Evolutionary conservation across 2,888 invertebrate species (phyloP), one percentile per base, ranked within the genome.

Genomic region (Parnassius orleans): DNA sequence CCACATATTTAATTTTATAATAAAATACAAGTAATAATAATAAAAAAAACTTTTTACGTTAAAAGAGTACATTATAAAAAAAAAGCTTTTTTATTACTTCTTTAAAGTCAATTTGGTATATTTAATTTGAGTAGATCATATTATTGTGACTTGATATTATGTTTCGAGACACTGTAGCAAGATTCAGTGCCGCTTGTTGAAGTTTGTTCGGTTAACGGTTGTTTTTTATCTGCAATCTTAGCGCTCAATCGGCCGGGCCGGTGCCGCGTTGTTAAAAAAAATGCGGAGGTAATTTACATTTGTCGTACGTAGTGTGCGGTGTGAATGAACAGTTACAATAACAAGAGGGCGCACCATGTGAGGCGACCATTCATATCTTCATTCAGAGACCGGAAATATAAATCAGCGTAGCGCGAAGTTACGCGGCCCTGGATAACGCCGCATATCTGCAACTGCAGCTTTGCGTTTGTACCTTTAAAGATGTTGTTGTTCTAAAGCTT

Each of bases 341-440:
- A 69, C 69, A 71, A 65, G 60, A 69, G 68, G 69, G 71, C 77
- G 76, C 73, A 74, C 79, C 83, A 80, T 83, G 80, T 80, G 82
- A 81, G 80, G 76, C 77, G 80, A 74, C 80, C 83, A 83, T 84
- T 87, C 81, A 86, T 86, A 82, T 82, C 80, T 86, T 82, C 85
- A 87, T 89, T 88, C 87, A 87, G 70, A 70, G 70, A 79, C 79
- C 84, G 90, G 89, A 89, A 81, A 81, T 83, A 86, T 89, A 87
- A 89, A 89, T 87, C 86, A 86, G 77, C 80, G 80, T 76, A 73
- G 75, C 77, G 78, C 78, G 78, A 78, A 81, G 76, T 69, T 74
- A 71, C 73, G 69, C 72, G 69, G 66, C 73, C 73, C 69, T 69
- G 72, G 76, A 76, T 71, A 72, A 71, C 72, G 71, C 71, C 69